A percentile compares a stretch with the other conserved stretches of the same genome.
phyloP scores from a whole-genome alignment of 2,888 invertebrate species.

The Oeneis ivallda region DNA sequence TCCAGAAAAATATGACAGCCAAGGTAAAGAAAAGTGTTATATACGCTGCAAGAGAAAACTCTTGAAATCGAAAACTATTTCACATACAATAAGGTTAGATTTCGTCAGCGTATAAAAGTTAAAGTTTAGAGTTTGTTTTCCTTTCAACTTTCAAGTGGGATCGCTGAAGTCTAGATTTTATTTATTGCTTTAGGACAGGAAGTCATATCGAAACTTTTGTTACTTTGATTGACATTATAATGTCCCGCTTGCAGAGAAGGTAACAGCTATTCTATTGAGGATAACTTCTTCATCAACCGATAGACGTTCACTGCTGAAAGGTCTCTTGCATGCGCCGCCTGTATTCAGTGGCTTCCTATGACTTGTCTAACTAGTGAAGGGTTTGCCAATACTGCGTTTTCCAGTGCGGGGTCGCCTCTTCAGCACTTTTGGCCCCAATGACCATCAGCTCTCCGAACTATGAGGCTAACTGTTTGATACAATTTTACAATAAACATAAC shows the following conservation, averaged over 20 bases:
- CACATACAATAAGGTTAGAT: conserved; percentile 7
- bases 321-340: too few species aligned
- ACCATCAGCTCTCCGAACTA: background rate
- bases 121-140: conserved; percentile 10
- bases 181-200: conserved; percentile 9
- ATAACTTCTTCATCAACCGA: too few species aligned
- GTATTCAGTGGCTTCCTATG: too few species aligned
- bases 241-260: background rate
- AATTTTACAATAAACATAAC: too few species aligned
- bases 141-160: conserved; percentile 15
- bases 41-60: background rate
- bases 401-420: too few species aligned
- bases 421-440: too few species aligned
- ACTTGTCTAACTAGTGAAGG: too few species aligned
- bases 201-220: background rate
- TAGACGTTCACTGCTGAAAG: too few species aligned
- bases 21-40: background rate
- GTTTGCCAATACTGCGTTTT: too few species aligned
- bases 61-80: background rate
- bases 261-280: background rate
- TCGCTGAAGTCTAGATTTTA: conserved; percentile 3
- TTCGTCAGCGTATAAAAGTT: conserved; percentile 4
- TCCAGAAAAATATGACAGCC: background rate
- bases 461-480: too few species aligned
- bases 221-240: background rate